A percentile compares a stretch with the other conserved stretches of the same genome.
phyloP scores from a whole-genome alignment of 2,888 invertebrate genomes.

The Melanargia galathea region DNA sequence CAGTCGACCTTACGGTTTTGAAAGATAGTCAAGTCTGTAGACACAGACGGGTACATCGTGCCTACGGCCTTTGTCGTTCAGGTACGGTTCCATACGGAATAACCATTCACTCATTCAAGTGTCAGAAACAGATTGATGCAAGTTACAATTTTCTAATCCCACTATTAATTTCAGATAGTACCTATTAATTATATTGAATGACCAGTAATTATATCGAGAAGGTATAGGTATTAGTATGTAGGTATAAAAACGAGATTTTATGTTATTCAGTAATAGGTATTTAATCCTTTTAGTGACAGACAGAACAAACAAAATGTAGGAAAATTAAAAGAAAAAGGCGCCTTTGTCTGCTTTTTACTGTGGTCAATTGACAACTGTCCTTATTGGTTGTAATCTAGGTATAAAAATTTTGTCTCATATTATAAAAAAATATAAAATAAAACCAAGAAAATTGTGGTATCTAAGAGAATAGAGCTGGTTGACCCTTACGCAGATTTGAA shows the following conservation, averaged over 20 bases:
- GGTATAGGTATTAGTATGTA: neutral
- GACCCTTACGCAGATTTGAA: too few relatives aligned
- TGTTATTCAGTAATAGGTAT: neutral
- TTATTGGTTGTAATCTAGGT: too few relatives aligned
- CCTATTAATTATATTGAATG: neutral
- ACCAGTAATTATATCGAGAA: neutral
- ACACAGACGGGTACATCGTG: too few relatives aligned
- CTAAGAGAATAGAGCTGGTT: too few relatives aligned
- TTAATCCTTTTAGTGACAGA: neutral
- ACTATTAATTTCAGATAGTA: neutral
- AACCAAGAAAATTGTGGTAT: too few relatives aligned
- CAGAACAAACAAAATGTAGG: neutral
- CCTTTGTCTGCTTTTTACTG: too few relatives aligned
- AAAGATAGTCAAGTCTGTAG: too few relatives aligned
- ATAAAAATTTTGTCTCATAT: too few relatives aligned
- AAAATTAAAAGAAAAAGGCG: neutral
- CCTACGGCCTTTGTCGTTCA: neutral
- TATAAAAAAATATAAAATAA: too few relatives aligned
- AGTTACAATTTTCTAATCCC: neutral
- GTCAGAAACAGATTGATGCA: neutral
- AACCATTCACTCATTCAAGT: neutral
- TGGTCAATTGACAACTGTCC: too few relatives aligned
- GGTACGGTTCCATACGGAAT: neutral
- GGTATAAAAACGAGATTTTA: constrained; percentile 5
- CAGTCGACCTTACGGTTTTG: too few relatives aligned